Evolutionary conservation across 2,113 vertebrate genomes (phyloP), one percentile per base, ranked within the genome.

Genomic region (Microcebus ravelobensis): DNA sequence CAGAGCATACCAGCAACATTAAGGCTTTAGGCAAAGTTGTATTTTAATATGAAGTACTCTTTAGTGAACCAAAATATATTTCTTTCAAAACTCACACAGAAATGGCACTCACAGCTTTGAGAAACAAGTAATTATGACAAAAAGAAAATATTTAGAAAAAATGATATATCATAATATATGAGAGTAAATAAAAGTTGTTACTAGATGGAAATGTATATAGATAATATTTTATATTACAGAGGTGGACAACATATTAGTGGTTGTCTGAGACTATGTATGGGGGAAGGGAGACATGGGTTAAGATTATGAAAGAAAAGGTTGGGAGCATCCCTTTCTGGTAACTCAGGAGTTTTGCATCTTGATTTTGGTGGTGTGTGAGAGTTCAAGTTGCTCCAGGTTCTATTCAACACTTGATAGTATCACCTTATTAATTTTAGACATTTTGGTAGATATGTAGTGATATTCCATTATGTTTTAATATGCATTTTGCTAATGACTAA

Each of bases 241-340:
- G 18, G 31, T 29, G 7, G 2, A 8, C 71, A 71, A 42, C 25
- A 74, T 0, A 21, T 68, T n/a, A 9, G 5, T 7, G 14, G 0
- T 7, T n/a, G 27, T 18, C 27, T 15, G 57, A 7, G 21, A 36
- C 10, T 29, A 57, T 42, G 12, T 8, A 14, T 25, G 20, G 31
- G 23, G 11, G 2, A 23, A 57, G 27, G 31, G 21, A 12, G 18
- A 3, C 3, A 15, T 6, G 23, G 15, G 6, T 3, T 8, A 3
- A 17, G 1, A 63, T 48, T 17, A 65, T n/a, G 12, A n/a, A 55
- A 15, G 42, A 34, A 10, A 25, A 52, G 3, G 8, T 27, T 34
- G 25, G 42, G n/a, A 31, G 27, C 29, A 42, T 10, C 27, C 25
- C 14, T 27, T 29, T 14, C 61, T 63, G 15, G 15, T 29, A 2